A percentile compares a stretch with the other conserved stretches of the same genome.
phyloP scores from a whole-genome alignment of 2,888 invertebrate genomes.

The Taphrorychus bicolor region DNA sequence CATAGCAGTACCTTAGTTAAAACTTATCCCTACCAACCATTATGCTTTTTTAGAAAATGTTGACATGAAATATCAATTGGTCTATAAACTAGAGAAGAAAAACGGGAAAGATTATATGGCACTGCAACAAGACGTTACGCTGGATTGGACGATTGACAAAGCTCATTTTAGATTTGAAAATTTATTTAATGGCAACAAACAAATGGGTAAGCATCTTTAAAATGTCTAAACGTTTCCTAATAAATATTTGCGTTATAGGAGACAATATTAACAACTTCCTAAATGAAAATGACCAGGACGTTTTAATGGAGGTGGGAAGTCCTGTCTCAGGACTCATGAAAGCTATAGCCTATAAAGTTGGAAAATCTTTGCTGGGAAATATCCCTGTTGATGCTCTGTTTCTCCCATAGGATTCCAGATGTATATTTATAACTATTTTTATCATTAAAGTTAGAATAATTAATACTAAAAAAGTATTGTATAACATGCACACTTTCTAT shows the following conservation, averaged over 20 bases:
- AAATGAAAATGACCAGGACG: constrained; percentile 52
- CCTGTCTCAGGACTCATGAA: constrained; percentile 38
- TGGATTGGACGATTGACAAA: constrained; percentile 42
- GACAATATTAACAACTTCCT: constrained; percentile 52
- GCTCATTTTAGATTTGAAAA: constrained; percentile 47
- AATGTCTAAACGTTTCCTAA: constrained; percentile 8
- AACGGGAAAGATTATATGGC: constrained; percentile 45
- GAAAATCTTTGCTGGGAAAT: constrained; percentile 39
- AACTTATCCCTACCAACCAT: too few species aligned
- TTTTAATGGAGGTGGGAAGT: constrained; percentile 49
- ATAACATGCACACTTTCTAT: too few species aligned
- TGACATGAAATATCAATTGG: constrained; percentile 44
- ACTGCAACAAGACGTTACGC: constrained; percentile 30
- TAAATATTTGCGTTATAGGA: constrained; percentile 43
- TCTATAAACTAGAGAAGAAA: constrained; percentile 43
- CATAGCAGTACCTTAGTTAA: too few species aligned
- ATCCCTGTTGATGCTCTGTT: constrained; percentile 44
- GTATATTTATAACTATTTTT: too few species aligned
- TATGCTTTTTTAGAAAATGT: constrained; percentile 39
- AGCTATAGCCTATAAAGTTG: constrained; percentile 38
- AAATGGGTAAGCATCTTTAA: too few species aligned
- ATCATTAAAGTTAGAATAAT: too few species aligned
- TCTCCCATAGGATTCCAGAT: constrained; percentile 30
- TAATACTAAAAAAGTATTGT: too few species aligned
- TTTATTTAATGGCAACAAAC: constrained; percentile 51